phyloP scores from a whole-genome alignment of 2,797 vertebrate species.

The Cossypha polioptera region DNA sequence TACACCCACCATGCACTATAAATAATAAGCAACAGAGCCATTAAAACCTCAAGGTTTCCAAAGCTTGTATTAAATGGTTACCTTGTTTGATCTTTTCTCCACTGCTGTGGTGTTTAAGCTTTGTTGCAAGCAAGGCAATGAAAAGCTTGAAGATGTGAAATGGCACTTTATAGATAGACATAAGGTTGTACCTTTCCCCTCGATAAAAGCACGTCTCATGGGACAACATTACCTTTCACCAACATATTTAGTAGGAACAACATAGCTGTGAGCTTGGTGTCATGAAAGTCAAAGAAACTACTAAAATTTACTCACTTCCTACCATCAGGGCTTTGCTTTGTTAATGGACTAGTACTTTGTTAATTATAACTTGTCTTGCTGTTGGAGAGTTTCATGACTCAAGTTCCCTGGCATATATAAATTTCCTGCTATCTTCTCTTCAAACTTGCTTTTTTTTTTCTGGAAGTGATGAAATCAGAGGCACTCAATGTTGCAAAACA shows the following conservation, averaged over 20 bases:
- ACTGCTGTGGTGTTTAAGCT: background rate
- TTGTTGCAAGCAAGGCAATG: background rate
- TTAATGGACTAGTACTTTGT: background rate
- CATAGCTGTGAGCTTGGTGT: background rate
- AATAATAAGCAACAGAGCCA: slow-evolving; percentile 44
- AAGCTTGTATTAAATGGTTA: background rate
- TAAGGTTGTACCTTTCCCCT: background rate
- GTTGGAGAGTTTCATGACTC: background rate
- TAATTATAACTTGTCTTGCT: background rate
- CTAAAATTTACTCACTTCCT: background rate
- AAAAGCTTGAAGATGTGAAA: background rate
- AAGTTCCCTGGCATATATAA: background rate
- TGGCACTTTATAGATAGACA: background rate
- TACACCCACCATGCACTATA: background rate
- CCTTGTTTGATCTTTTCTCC: background rate
- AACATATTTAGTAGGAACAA: background rate
- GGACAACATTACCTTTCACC: background rate
- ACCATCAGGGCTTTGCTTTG: background rate
- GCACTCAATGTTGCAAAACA: background rate
- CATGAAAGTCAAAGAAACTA: background rate
- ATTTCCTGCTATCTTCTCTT: background rate
- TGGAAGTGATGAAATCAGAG: background rate
- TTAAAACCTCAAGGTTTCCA: slow-evolving; percentile 17
- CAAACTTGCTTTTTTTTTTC: background rate
- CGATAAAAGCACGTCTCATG: background rate